A percentile compares a stretch with the other conserved stretches of the same genome.
phyloP scores from a whole-genome alignment of 2,113 vertebrate species.

The Rynchops niger region DNA sequence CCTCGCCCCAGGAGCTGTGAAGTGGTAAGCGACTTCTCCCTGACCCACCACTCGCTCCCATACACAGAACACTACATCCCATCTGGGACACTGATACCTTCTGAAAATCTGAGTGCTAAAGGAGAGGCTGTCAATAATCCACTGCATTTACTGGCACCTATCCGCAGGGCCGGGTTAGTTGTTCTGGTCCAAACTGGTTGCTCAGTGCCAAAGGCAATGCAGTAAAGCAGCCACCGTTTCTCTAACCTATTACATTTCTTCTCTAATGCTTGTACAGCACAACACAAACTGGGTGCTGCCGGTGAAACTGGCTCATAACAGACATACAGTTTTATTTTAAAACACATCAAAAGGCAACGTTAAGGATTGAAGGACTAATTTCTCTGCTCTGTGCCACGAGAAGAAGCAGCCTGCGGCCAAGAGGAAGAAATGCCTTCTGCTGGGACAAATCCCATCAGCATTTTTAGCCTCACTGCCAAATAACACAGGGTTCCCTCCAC shows the following conservation, averaged over 20 bases:
- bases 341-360: background rate
- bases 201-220: background rate
- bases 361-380: conserved; percentile 15
- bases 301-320: background rate
- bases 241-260: accelerated
- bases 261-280: background rate
- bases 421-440: background rate
- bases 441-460: background rate
- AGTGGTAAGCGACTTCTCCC: background rate
- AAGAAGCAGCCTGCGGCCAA: background rate
- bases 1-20: accelerated
- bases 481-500: background rate
- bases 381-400: background rate
- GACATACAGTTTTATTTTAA: background rate
- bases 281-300: background rate
- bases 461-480: background rate
- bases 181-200: background rate
- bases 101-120: background rate
- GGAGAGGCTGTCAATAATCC: background rate
- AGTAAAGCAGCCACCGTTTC: background rate
- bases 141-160: background rate
- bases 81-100: background rate
- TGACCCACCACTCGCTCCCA: background rate
- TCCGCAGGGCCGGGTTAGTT: background rate
- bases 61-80: background rate